phyloP scores from a whole-genome alignment of 2,888 invertebrate species.

The Itoplectis maculator region DNA sequence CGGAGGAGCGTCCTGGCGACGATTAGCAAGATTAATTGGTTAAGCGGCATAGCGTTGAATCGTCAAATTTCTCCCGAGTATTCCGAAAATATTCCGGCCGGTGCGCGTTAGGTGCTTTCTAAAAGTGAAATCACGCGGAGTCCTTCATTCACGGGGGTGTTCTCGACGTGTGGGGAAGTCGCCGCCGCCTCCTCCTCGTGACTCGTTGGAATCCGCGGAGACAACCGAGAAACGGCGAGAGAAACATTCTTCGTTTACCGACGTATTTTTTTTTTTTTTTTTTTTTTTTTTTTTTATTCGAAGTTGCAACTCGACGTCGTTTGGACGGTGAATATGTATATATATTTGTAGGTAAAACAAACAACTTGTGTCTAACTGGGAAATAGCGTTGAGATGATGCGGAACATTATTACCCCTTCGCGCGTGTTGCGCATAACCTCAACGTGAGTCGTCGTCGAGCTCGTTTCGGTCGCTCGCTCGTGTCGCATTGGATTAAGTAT shows the following conservation, averaged over 20 bases:
- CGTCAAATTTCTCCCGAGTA: slow-evolving; percentile 41
- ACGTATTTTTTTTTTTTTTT: background rate
- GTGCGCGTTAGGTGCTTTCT: slow-evolving; percentile 29
- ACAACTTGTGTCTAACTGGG: background rate
- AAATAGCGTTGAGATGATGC: background rate
- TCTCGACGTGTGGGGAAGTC: slow-evolving; percentile 21
- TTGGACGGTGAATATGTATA: too few species aligned
- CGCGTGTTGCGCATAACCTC: too few species aligned
- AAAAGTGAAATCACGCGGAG: slow-evolving; percentile 55
- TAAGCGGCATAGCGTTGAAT: slow-evolving; percentile 16
- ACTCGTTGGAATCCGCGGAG: slow-evolving; percentile 17
- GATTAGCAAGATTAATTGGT: slow-evolving; percentile 1
- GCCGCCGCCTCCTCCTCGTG: slow-evolving; percentile 26
- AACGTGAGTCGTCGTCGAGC: background rate
- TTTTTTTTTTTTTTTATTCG: slow-evolving; percentile 12
- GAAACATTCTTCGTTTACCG: background rate
- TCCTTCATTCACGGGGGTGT: slow-evolving; percentile 37
- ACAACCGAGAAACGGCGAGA: slow-evolving; percentile 3
- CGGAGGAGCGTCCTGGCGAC: background rate
- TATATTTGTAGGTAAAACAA: too few species aligned
- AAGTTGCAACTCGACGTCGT: background rate
- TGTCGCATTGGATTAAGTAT: slow-evolving; percentile 39
- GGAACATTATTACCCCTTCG: too few species aligned
- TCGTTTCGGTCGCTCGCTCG: slow-evolving; percentile 13
- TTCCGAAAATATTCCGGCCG: slow-evolving; percentile 41